phyloP scores from a whole-genome alignment of 2,888 invertebrate species.

The Periphyllus acericola region DNA sequence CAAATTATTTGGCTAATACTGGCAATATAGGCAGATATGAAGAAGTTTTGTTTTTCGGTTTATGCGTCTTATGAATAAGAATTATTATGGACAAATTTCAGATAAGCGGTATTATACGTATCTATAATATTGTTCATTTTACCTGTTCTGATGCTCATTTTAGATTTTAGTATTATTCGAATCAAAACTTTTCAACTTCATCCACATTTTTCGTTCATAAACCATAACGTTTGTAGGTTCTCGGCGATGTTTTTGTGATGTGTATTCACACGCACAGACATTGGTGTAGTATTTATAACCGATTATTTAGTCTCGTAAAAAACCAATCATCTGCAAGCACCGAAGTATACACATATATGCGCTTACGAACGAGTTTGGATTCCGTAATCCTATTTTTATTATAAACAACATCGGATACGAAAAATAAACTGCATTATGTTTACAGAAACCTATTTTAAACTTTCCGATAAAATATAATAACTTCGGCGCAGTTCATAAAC shows the following conservation, averaged over 20 bases:
- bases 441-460: slow-evolving; percentile 7
- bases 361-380: neutral
- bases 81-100: too few species aligned
- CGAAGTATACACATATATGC: neutral
- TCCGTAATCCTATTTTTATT: neutral
- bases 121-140: too few species aligned
- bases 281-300: neutral
- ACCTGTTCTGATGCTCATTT: too few species aligned
- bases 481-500: neutral
- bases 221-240: neutral
- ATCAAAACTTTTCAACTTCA: neutral
- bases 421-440: slow-evolving; percentile 2
- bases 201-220: neutral
- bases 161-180: neutral
- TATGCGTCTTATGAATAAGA: too few species aligned
- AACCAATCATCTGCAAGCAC: neutral
- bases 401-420: neutral
- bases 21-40: too few species aligned
- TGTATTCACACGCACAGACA: neutral
- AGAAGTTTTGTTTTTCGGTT: too few species aligned
- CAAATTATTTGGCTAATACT: too few species aligned
- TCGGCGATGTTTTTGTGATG: neutral
- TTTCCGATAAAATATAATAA: slow-evolving; percentile 13
- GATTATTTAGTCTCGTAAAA: neutral
- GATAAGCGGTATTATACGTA: too few species aligned